These are phyloP conservation scores for Muscicapa striata DNA, from an alignment of 2,797 vertebrate genomes.

Conservation along the genomic window DNA sequence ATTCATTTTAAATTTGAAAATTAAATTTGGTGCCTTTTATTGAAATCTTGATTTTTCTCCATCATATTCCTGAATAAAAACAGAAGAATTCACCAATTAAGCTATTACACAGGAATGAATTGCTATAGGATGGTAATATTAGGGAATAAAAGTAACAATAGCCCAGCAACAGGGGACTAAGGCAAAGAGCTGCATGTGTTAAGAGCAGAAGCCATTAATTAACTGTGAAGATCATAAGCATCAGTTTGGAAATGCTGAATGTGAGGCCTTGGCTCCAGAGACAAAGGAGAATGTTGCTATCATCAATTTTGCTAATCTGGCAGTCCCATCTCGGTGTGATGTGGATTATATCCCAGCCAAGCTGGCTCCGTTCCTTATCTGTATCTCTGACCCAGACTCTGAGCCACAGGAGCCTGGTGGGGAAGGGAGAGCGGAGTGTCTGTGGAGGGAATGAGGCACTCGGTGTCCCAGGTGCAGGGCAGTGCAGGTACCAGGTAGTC, in stretches of 20 bases:
- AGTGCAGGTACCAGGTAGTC: background rate
- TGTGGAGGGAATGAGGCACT: background rate
- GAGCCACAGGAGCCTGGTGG: background rate
- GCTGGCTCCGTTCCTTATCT: background rate
- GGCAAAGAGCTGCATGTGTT: background rate
- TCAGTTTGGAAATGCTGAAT: background rate
- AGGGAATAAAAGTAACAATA: background rate
- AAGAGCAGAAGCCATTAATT: background rate
- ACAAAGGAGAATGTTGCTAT: background rate
- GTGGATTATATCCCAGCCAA: background rate
- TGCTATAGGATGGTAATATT: background rate
- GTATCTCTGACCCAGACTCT: background rate
- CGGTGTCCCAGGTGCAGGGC: background rate
- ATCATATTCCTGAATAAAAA: background rate
- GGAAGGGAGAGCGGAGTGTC: background rate
- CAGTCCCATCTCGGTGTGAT: background rate
- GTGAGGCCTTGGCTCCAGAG: background rate
- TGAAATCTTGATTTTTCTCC: background rate
- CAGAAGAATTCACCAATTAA: background rate
- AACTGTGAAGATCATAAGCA: background rate
- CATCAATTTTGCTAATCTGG: slow-evolving; percentile 3
- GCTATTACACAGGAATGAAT: background rate
- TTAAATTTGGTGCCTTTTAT: background rate
- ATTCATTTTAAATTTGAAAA: background rate
- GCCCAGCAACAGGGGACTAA: background rate